These are phyloP conservation scores for Perca fluviatilis DNA, from an alignment of 2,113 vertebrate genomes.

Conservation along the genomic window DNA sequence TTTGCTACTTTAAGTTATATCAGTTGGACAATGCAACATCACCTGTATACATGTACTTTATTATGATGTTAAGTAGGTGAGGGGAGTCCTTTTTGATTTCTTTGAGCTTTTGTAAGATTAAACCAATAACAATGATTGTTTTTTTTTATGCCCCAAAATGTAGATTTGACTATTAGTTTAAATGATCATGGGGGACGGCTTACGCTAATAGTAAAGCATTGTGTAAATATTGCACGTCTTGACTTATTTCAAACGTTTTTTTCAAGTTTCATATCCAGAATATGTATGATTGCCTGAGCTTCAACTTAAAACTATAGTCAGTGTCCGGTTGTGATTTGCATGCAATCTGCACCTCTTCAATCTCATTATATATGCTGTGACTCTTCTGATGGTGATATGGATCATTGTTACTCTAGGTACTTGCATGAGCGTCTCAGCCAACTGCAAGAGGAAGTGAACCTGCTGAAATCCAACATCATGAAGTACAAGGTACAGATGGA, in stretches of 20 bases:
- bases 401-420: slow-evolving; percentile 78
- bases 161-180: background rate
- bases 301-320: background rate
- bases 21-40: too few species aligned
- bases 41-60: too few species aligned
- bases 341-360: background rate
- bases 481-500: slow-evolving; percentile 90
- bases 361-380: background rate
- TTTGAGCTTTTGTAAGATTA: background rate
- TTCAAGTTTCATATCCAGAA: too few species aligned
- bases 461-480: slow-evolving; percentile 94
- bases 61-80: too few species aligned
- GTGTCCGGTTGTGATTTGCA: background rate
- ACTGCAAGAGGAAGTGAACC: slow-evolving; percentile 93
- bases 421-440: slow-evolving; percentile 96
- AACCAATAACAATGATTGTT: background rate
- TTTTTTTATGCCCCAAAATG: background rate
- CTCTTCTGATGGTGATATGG: background rate
- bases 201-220: background rate
- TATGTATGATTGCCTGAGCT: background rate
- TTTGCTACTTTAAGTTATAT: too few species aligned
- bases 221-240: background rate
- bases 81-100: background rate
- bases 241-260: too few species aligned
- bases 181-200: background rate